A percentile compares a stretch with the other conserved stretches of the same genome.
These are phyloP conservation scores for Gambusia holbrooki DNA, from an alignment of 2,113 vertebrate genomes.

Conservation along the genomic window DNA sequence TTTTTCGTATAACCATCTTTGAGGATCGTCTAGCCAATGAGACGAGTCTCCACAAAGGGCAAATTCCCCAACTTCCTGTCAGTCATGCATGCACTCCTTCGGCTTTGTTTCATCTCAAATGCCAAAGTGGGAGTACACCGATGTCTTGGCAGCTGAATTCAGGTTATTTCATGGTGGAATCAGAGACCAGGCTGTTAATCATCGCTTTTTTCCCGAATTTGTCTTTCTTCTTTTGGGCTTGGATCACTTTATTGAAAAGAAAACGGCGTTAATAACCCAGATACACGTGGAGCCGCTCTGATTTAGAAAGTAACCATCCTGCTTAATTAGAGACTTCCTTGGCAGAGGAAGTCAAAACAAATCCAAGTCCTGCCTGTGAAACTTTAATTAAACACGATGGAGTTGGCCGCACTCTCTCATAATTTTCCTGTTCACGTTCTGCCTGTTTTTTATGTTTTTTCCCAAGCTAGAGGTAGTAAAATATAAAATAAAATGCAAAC, in stretches of 20 bases:
- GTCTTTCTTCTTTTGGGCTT: not conserved
- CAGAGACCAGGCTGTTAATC: conserved; percentile 7
- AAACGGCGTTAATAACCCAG: conserved; percentile 4
- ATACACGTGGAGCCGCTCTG: conserved; percentile 10
- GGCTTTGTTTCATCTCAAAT: conserved; percentile 47
- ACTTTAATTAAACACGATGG: conserved; percentile 63
- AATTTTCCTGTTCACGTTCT: conserved; percentile 52
- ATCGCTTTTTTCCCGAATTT: not conserved
- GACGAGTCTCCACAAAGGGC: conserved; percentile 36
- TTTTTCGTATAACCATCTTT: conserved; percentile 33
- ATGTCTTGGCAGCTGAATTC: conserved; percentile 26
- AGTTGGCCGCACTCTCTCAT: conserved; percentile 42
- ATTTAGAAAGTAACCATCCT: conserved; percentile 44
- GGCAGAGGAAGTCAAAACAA: conserved; percentile 49
- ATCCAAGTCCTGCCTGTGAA: conserved; percentile 49
- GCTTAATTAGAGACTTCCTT: conserved; percentile 48
- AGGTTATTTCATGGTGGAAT: conserved; percentile 26
- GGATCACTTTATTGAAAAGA: conserved; percentile 2
- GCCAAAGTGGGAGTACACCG: conserved; percentile 11
- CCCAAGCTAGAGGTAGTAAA: not conserved
- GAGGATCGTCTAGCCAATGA: conserved; percentile 42
- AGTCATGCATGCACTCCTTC: conserved; percentile 44
- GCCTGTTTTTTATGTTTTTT: not conserved
- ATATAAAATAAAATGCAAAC: not conserved
- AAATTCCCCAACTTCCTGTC: conserved; percentile 39